These are phyloP conservation scores for Masticophis lateralis DNA, from an alignment of 2,797 vertebrate genomes.

Conservation along the genomic window DNA sequence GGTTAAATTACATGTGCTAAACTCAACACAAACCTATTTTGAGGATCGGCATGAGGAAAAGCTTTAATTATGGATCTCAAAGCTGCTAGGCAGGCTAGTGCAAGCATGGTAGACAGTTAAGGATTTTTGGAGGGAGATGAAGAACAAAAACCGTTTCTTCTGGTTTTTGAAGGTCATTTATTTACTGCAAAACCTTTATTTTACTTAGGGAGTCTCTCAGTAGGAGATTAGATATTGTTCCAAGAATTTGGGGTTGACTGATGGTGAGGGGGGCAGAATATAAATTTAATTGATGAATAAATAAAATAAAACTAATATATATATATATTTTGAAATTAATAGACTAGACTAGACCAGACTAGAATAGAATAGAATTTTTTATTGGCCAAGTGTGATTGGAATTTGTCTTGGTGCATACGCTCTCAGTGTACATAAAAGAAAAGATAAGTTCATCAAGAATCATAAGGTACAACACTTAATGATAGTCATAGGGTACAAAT, in stretches of 20 bases:
- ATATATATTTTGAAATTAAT: neutral
- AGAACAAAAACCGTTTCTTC: neutral
- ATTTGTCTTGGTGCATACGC: too few species aligned
- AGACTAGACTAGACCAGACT: too few species aligned
- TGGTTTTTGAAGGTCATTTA: neutral
- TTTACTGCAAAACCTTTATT: neutral
- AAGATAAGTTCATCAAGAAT: too few species aligned
- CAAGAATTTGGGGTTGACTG: too few species aligned
- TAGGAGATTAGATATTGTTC: neutral
- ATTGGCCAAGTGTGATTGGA: too few species aligned
- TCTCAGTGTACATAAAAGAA: too few species aligned
- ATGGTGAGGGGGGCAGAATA: neutral
- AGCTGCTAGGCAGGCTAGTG: neutral
- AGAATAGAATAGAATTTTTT: neutral
- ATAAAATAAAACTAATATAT: neutral
- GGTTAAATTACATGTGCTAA: constrained; percentile 47
- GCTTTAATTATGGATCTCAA: constrained; percentile 32
- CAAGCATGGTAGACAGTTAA: neutral
- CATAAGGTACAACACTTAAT: too few species aligned
- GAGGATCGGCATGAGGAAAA: constrained; percentile 35
- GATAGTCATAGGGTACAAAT: too few species aligned
- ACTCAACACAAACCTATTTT: constrained; percentile 36
- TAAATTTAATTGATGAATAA: neutral
- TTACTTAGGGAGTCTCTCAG: neutral
- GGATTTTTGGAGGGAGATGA: neutral